These are phyloP conservation scores for Xenops minutus DNA, from an alignment of 2,797 vertebrate species.

Conservation along the genomic window DNA sequence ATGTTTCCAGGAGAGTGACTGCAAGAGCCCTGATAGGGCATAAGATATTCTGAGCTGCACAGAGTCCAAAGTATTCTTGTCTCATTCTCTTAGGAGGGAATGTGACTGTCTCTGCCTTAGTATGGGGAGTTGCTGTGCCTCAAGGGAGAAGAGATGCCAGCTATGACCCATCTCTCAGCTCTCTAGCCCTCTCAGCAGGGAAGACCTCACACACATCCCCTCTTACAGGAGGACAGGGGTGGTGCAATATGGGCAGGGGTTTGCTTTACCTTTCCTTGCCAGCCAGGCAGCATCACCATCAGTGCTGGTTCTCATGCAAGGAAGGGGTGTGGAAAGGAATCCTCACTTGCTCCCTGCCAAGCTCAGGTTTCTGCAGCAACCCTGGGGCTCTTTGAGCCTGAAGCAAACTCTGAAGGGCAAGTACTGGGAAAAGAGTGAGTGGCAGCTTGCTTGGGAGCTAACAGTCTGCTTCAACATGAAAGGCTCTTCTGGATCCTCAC, in stretches of 20 bases:
- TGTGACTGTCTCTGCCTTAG: background rate
- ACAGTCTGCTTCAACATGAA: background rate
- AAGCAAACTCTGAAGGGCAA: background rate
- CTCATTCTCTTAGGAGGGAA: background rate
- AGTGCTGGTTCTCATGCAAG: background rate
- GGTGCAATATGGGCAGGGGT: accelerated
- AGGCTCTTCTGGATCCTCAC: background rate
- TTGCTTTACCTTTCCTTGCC: background rate
- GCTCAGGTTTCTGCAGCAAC: background rate
- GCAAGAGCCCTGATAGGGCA: background rate
- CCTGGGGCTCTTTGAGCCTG: background rate
- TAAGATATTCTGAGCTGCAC: background rate
- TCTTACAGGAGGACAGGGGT: accelerated
- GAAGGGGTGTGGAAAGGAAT: background rate
- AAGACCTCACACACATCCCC: accelerated
- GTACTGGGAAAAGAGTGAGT: background rate
- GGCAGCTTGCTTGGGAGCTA: background rate
- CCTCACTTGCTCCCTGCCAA: background rate
- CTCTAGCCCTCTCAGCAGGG: background rate
- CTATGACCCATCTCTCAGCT: background rate
- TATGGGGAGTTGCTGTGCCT: accelerated
- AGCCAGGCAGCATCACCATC: background rate
- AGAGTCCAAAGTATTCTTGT: background rate
- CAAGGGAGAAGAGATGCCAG: accelerated
- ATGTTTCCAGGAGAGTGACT: background rate